A percentile compares a stretch with the other conserved stretches of the same genome.
These are phyloP conservation scores for Fulmarus glacialis DNA, from an alignment of 2,113 vertebrate species.

Conservation along the genomic window DNA sequence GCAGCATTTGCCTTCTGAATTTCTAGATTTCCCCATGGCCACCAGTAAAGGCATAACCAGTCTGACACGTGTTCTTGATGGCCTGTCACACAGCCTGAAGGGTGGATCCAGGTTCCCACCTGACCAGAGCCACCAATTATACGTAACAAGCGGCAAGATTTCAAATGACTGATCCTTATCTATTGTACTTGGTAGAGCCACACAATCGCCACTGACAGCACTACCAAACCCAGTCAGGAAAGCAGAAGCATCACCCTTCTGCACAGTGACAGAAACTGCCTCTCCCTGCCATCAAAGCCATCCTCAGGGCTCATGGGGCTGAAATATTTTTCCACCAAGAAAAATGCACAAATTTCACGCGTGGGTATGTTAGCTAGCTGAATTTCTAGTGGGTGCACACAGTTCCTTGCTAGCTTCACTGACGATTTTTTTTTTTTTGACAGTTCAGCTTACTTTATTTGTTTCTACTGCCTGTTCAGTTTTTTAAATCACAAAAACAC, in stretches of 20 bases:
- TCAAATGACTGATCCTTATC: background rate
- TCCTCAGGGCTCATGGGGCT: background rate
- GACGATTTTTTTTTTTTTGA: background rate
- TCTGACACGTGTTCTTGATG: background rate
- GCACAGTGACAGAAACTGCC: background rate
- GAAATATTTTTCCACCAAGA: background rate
- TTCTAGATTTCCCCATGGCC: background rate
- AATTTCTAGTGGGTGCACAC: background rate
- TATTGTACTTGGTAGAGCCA: background rate
- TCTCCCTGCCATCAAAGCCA: background rate
- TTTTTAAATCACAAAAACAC: background rate
- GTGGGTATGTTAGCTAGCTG: accelerated
- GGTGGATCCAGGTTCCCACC: background rate
- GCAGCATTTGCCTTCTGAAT: background rate
- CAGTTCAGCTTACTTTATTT: background rate
- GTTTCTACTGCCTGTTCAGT: background rate
- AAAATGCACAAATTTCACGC: background rate
- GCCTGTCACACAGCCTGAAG: background rate
- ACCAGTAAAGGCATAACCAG: background rate
- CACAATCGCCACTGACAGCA: background rate
- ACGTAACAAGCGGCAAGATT: background rate
- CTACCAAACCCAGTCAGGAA: background rate
- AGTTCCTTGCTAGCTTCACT: background rate
- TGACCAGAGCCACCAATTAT: background rate
- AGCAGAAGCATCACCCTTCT: background rate